Evolutionary conservation across 2,113 vertebrate species (phyloP), one percentile per base, ranked within the genome.

Genomic region (Colossoma macropomum): DNA sequence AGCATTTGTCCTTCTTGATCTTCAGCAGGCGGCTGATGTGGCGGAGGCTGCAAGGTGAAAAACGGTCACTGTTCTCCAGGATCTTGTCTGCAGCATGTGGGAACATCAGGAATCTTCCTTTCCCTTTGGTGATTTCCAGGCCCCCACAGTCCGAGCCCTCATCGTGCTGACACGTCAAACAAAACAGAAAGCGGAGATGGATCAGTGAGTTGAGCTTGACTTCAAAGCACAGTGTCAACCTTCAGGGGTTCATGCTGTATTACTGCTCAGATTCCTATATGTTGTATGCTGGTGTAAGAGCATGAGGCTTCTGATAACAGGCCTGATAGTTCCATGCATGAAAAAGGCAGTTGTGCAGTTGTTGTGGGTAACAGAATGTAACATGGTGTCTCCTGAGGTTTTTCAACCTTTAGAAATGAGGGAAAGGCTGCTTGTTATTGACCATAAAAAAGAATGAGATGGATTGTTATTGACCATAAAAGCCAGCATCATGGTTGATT

Each of bases 101-200:
- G 80, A 93, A 96, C 96, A 96, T 96, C 89, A 96, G 89, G 86
- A 91, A 96, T 28, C 92, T 90, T 65, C 96, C 96, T 77, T 93
- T 90, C 0, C 87, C 89, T 0, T 77, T 88, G 0, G 66, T 70
- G 0, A 93, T 88, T n/a, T 88, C 90, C 0, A 92, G 89, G 60
- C 81, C 71, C 5, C 92, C 92, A 10, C 95, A 96, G 65, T 94
- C 88, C 4, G 80, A 17, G 54, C 86, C 92, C 73, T 94, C 92
- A 28, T 96, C 96, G 0, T 96, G 96, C 95, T 96, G 82, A 28
- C 80, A 87, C 12, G 23, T 34, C 75, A 8, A 86, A 27, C 10
- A 76, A 86, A 27, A 38, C 76, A 76, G 50, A 85, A n/a, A n/a
- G 10, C 21, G 28, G 21, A 11, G 23, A 50, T 62, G 34, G 32